Percentiles rank a stretch among this genome's conserved stretches.
phyloP scores from a whole-genome alignment of 2,888 invertebrate species.

The Apodemia mormo region DNA sequence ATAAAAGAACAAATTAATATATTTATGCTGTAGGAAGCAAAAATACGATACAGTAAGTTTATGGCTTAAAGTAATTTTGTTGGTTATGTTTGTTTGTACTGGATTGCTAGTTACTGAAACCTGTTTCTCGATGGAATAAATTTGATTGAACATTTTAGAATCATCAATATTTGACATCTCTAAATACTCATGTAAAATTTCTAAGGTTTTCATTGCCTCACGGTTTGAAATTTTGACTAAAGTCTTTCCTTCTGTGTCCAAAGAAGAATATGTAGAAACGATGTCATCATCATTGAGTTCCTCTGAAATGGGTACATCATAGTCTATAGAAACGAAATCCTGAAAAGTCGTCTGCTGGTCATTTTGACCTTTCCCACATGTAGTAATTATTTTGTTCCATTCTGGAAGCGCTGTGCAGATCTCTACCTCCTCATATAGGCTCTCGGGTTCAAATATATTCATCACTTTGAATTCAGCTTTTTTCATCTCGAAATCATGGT shows the following conservation, averaged over 20 bases:
- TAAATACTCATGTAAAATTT: conserved; percentile 22
- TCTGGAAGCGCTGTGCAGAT: conserved; percentile 25
- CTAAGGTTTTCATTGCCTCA: conserved; percentile 36
- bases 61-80: not conserved
- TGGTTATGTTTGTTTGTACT: not conserved
- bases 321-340: conserved; percentile 22
- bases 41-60: not conserved
- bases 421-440: conserved; percentile 26
- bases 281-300: conserved; percentile 23
- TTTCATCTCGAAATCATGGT: not conserved
- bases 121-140: not conserved
- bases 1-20: too few species aligned
- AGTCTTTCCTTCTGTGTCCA: conserved; percentile 26
- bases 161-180: not conserved
- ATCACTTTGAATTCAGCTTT: conserved; percentile 24
- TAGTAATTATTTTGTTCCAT: conserved; percentile 21
- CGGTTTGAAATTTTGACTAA: conserved; percentile 32
- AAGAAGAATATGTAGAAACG: not conserved
- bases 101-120: not conserved
- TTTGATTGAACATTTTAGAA: not conserved
- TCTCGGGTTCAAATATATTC: conserved; percentile 22
- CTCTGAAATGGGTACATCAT: conserved; percentile 23
- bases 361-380: not conserved
- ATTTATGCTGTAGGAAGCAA: not conserved
- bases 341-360: conserved; percentile 8